These are phyloP conservation scores for Microvelia longipes DNA, from an alignment of 1,140 invertebrate species.

Conservation along the genomic window DNA sequence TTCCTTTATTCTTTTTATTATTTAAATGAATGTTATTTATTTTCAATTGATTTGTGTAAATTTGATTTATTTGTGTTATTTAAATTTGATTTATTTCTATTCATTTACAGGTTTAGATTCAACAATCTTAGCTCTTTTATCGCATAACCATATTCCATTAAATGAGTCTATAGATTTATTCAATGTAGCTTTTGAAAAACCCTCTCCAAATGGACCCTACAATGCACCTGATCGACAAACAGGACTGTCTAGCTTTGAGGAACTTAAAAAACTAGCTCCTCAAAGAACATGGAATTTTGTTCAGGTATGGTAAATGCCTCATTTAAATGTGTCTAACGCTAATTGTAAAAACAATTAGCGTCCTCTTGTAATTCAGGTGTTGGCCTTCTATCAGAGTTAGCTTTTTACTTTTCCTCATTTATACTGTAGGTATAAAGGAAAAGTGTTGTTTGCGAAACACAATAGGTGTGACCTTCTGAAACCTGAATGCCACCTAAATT, in stretches of 20 bases:
- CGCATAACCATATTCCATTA: slow-evolving; percentile 50
- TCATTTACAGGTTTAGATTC: slow-evolving; percentile 64
- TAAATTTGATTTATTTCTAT: background rate
- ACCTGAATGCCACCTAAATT: too few relatives aligned
- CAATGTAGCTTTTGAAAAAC: slow-evolving; percentile 83
- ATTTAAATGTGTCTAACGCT: background rate
- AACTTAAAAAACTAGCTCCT: slow-evolving; percentile 53
- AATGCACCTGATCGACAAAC: slow-evolving; percentile 69
- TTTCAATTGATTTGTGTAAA: too few relatives aligned
- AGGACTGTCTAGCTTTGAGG: slow-evolving; percentile 51
- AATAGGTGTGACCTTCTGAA: too few relatives aligned
- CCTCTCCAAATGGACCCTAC: slow-evolving; percentile 8
- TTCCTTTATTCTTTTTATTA: too few relatives aligned
- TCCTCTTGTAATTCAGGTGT: too few relatives aligned
- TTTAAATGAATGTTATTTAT: too few relatives aligned
- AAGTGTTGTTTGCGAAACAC: too few relatives aligned
- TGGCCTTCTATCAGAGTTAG: too few relatives aligned
- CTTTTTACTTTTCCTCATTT: too few relatives aligned
- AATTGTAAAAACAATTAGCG: background rate
- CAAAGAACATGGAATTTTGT: slow-evolving; percentile 54
- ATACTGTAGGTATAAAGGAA: too few relatives aligned
- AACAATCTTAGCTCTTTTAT: slow-evolving; percentile 64
- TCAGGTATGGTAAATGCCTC: slow-evolving; percentile 32
- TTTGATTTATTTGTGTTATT: too few relatives aligned
- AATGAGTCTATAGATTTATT: slow-evolving; percentile 76